Conservation (phyloP, 2,888 invertebrate genomes). For the Standfussiana lucernea region DNA sequence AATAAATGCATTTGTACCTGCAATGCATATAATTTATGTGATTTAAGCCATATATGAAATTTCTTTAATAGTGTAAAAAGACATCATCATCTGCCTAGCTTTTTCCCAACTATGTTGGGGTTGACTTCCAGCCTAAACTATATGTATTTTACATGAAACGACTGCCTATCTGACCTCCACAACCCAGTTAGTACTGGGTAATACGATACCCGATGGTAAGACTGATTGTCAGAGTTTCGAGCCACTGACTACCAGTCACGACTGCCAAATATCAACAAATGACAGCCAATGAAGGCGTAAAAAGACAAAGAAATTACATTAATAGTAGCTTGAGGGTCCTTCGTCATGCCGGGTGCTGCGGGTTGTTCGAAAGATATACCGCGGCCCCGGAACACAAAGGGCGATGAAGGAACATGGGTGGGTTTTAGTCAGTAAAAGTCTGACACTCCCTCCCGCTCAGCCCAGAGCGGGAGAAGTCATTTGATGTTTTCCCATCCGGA, state of each 20-base stretch:
- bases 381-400: too few relatives aligned
- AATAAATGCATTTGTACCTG: not conserved
- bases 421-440: too few relatives aligned
- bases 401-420: too few relatives aligned
- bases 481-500: too few relatives aligned
- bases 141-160: not conserved
- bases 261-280: not conserved
- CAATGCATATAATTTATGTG: not conserved
- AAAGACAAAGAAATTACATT: not conserved
- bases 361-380: too few relatives aligned
- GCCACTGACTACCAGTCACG: not conserved
- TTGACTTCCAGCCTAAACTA: not conserved
- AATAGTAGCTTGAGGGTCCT: not conserved
- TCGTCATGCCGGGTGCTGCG: too few relatives aligned
- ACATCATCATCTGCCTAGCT: too few relatives aligned
- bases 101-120: not conserved
- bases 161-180: not conserved
- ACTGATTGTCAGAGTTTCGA: not conserved
- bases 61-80: not conserved
- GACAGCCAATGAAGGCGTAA: not conserved
- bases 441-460: too few relatives aligned
- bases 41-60: too few relatives aligned
- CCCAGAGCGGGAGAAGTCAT: too few relatives aligned
- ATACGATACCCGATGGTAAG: not conserved
- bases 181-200: not conserved